These are phyloP conservation scores for Keiferia lycopersicella DNA, from an alignment of 2,888 invertebrate species.

Conservation along the genomic window DNA sequence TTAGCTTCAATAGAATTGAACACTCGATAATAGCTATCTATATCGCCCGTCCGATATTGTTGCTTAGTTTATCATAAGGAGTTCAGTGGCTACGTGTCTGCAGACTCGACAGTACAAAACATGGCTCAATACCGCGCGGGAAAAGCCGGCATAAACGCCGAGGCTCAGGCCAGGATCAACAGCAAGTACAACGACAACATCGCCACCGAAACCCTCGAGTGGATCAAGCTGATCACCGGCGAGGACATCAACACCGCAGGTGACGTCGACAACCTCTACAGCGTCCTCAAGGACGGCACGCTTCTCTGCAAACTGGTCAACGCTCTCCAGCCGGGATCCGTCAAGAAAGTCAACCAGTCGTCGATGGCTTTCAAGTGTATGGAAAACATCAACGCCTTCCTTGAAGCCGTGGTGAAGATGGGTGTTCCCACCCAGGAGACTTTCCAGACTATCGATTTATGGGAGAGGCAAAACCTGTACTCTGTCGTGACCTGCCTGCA, in stretches of 20 bases:
- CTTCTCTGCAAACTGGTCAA: slow-evolving; percentile 95
- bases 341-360: slow-evolving; percentile 95
- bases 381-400: slow-evolving; percentile 98
- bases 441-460: slow-evolving; percentile 99
- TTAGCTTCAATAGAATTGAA: slow-evolving; percentile 31
- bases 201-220: slow-evolving; percentile 94
- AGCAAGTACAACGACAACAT: slow-evolving; percentile 98
- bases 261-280: slow-evolving; percentile 94
- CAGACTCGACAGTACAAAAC: slow-evolving; percentile 62
- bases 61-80: slow-evolving; percentile 64
- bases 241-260: slow-evolving; percentile 92
- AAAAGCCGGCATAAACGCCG: slow-evolving; percentile 77
- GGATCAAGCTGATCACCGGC: slow-evolving; percentile 93
- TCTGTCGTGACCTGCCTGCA: slow-evolving; percentile 98
- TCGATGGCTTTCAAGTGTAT: slow-evolving; percentile 98
- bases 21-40: slow-evolving; percentile 64
- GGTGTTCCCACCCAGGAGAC: slow-evolving; percentile 97
- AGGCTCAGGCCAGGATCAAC: slow-evolving; percentile 86
- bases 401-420: slow-evolving; percentile 90
- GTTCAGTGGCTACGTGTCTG: slow-evolving; percentile 73
- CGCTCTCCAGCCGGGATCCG: slow-evolving; percentile 89
- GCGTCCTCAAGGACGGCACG: slow-evolving; percentile 93
- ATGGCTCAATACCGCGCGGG: slow-evolving; percentile 76
- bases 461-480: slow-evolving; percentile 97
- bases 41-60: slow-evolving; percentile 62